A percentile compares a stretch with the other conserved stretches of the same genome.
Evolutionary conservation across 2,888 invertebrate genomes (phyloP).

Genomic region (Brassicogethes aeneus): DNA sequence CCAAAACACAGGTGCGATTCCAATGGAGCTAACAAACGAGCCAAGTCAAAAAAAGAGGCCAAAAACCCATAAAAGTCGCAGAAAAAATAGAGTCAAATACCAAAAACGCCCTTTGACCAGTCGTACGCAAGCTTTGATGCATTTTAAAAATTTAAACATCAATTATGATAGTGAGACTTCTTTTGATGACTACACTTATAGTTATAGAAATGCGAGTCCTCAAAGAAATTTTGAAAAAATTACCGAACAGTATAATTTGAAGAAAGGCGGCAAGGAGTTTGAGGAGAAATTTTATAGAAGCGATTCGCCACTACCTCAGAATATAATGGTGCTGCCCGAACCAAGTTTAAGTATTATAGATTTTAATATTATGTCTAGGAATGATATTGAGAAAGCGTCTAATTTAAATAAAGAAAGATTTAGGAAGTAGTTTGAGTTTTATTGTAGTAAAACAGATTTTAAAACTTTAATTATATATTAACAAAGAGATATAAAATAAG

Average conservation of each 20-base stretch:
- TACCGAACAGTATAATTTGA: constrained; percentile 19
- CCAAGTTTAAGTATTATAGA: constrained; percentile 65
- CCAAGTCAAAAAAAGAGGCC: constrained; percentile 28
- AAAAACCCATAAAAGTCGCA: constrained; percentile 23
- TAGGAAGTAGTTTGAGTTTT: no score
- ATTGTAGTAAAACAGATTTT: no score
- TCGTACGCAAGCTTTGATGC: constrained; percentile 43
- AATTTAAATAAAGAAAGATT: constrained; percentile 18
- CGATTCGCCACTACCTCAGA: constrained; percentile 25
- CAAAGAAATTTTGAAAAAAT: constrained; percentile 23
- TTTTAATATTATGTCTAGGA: constrained; percentile 55
- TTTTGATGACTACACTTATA: constrained; percentile 37
- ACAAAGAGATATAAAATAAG: no score
- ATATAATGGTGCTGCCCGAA: constrained; percentile 43
- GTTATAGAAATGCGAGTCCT: constrained; percentile 29
- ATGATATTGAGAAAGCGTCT: constrained; percentile 24
- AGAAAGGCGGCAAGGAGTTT: constrained; percentile 15
- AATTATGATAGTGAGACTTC: constrained; percentile 48
- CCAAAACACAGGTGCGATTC: constrained; percentile 60
- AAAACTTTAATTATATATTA: no score
- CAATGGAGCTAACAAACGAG: constrained; percentile 41
- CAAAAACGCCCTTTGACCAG: constrained; percentile 42
- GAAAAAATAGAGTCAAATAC: constrained; percentile 34
- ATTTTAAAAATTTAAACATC: constrained; percentile 47
- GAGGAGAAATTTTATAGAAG: constrained; percentile 12